phyloP scores from a whole-genome alignment of 2,888 invertebrate genomes.

The Ophraella communa region DNA sequence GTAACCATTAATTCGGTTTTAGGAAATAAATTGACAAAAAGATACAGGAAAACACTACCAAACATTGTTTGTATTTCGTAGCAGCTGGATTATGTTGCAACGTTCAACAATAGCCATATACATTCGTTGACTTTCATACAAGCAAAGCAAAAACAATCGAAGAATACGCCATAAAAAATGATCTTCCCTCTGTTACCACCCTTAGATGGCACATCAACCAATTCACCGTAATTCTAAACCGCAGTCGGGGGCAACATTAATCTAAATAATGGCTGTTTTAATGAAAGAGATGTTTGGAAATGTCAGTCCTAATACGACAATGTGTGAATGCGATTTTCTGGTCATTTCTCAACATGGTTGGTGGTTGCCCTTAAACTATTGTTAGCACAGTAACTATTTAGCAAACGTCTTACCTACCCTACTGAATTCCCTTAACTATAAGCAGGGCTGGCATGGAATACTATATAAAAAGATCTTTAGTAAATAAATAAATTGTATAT shows the following conservation, averaged over 20 bases:
- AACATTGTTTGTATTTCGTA: background rate
- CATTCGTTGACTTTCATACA: constrained; percentile 17
- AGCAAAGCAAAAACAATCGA: constrained; percentile 23
- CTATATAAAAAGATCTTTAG: background rate
- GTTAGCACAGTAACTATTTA: constrained; percentile 36
- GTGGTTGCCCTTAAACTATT: constrained; percentile 41
- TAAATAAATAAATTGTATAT: too few relatives aligned
- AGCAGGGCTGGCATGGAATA: background rate
- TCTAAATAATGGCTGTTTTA: constrained; percentile 61
- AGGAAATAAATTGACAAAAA: background rate
- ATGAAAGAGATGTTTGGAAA: constrained; percentile 62
- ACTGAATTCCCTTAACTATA: background rate
- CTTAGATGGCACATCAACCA: constrained; percentile 10
- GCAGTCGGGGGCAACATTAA: constrained; percentile 61
- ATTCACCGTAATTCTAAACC: constrained; percentile 57
- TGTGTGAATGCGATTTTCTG: constrained; percentile 62
- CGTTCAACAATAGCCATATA: background rate
- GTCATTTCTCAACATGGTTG: constrained; percentile 57
- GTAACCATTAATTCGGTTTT: too few relatives aligned
- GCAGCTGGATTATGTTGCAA: constrained; percentile 4
- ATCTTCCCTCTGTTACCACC: constrained; percentile 8
- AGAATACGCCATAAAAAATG: constrained; percentile 22
- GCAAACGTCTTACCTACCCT: constrained; percentile 38
- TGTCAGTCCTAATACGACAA: constrained; percentile 62
- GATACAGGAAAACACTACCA: background rate